Conservation (phyloP, 2,888 invertebrate species). For the Trichopria drosophilae region DNA sequence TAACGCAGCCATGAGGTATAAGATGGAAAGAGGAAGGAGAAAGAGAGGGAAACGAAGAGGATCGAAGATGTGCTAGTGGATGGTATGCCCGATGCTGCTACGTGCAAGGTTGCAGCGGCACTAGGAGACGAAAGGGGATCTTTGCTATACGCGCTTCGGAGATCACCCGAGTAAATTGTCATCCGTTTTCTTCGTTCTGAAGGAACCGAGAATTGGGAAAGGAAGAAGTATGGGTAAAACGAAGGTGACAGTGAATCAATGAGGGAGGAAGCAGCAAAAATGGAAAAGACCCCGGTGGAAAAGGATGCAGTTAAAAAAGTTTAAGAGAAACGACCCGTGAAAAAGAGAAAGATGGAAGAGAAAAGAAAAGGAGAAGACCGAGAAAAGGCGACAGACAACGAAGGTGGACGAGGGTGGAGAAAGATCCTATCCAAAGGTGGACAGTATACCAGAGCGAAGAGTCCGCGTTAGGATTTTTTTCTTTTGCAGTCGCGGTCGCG, state of each 20-base stretch:
- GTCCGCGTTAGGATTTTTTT: slow-evolving; percentile 23
- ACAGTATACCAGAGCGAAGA: slow-evolving; percentile 37
- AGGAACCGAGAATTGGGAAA: slow-evolving; percentile 49
- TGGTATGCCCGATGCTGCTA: no score
- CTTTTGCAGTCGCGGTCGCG: slow-evolving; percentile 15
- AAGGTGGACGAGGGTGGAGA: slow-evolving; percentile 46
- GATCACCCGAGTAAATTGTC: slow-evolving; percentile 58
- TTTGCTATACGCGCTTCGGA: slow-evolving; percentile 39
- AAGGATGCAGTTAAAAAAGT: slow-evolving; percentile 16
- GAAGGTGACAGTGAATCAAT: slow-evolving; percentile 29
- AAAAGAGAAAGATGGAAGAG: slow-evolving; percentile 36
- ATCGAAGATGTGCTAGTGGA: slow-evolving; percentile 18
- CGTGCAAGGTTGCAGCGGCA: slow-evolving; percentile 20
- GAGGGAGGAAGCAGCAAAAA: slow-evolving; percentile 20
- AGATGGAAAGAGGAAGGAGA: slow-evolving; percentile 43
- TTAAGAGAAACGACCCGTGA: slow-evolving; percentile 29
- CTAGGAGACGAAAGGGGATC: slow-evolving; percentile 28
- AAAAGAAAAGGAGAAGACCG: slow-evolving; percentile 24
- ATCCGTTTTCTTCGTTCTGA: slow-evolving; percentile 53
- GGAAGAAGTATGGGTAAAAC: slow-evolving; percentile 27
- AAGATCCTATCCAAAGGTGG: slow-evolving; percentile 51
- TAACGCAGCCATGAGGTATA: slow-evolving; percentile 57
- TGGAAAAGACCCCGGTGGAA: neutral
- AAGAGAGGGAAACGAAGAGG: slow-evolving; percentile 18
- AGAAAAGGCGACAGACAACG: slow-evolving; percentile 37